Evolutionary conservation across 2,113 vertebrate species (phyloP).

Genomic region (Motacilla tschutschensis): DNA sequence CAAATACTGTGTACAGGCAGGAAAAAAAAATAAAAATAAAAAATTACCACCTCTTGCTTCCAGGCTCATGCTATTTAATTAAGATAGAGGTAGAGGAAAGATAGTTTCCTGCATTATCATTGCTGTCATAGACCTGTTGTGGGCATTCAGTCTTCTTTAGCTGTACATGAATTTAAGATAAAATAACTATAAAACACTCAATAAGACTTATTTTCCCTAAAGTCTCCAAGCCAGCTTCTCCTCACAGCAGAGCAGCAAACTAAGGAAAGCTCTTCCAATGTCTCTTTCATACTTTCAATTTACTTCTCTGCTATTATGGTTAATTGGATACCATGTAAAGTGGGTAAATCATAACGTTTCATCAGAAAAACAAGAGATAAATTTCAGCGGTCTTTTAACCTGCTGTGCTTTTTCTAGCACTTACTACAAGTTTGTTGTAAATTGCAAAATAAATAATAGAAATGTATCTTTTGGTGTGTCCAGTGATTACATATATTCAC

Average conservation of each 20-base stretch:
- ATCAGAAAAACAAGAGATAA: not conserved
- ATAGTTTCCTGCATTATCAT: not conserved
- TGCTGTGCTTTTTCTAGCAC: not conserved
- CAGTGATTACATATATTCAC: not conserved
- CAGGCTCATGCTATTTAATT: not conserved
- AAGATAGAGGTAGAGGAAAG: not conserved
- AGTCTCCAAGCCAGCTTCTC: not conserved
- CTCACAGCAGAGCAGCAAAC: not conserved
- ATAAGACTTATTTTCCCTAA: not conserved
- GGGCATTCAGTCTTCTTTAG: not conserved
- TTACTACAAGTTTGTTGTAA: not conserved
- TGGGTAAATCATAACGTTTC: not conserved
- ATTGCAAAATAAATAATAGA: not conserved
- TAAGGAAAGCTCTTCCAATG: not conserved
- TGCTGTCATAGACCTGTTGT: not conserved
- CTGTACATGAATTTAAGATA: not conserved
- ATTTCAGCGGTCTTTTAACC: not conserved
- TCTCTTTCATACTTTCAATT: not conserved
- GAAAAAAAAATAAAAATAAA: not conserved
- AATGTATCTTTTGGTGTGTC: not conserved
- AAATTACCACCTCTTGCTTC: not conserved
- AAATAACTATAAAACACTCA: not conserved
- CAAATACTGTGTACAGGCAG: not conserved
- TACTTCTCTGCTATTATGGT: not conserved
- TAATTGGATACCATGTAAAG: not conserved